A percentile compares a stretch with the other conserved stretches of the same genome.
These are phyloP conservation scores for Caerostris extrusa DNA, from an alignment of 1,140 invertebrate genomes.

Conservation along the genomic window DNA sequence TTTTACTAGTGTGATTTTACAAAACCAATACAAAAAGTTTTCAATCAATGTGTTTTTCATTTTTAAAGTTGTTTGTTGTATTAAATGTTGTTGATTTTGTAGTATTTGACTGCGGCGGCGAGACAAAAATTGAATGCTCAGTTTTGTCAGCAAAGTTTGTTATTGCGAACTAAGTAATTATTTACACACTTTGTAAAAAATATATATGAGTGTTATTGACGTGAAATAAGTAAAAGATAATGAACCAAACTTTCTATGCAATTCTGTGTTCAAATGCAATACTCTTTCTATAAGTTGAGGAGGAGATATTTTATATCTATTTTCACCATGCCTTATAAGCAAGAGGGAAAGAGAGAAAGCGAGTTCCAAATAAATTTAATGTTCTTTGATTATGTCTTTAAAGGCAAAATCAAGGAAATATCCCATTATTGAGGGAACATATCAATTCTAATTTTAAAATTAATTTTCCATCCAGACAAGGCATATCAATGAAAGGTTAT, in stretches of 20 bases:
- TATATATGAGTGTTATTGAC: slow-evolving; percentile 77
- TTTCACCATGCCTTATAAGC: background rate
- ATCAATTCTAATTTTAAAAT: slow-evolving; percentile 68
- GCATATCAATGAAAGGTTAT: slow-evolving; percentile 68
- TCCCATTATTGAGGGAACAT: slow-evolving; percentile 55
- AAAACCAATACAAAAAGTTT: slow-evolving; percentile 68
- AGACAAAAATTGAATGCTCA: slow-evolving; percentile 76
- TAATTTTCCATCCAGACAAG: slow-evolving; percentile 75
- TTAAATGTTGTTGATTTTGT: slow-evolving; percentile 76
- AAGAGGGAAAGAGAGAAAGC: too few species aligned
- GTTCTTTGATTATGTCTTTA: background rate
- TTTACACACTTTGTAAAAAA: slow-evolving; percentile 74
- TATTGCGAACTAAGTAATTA: slow-evolving; percentile 69
- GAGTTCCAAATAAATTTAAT: background rate
- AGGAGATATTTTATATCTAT: slow-evolving; percentile 68
- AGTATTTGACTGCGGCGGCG: slow-evolving; percentile 73
- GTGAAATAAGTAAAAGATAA: slow-evolving; percentile 45
- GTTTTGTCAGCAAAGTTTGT: slow-evolving; percentile 74
- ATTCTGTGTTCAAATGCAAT: slow-evolving; percentile 56
- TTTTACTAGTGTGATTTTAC: slow-evolving; percentile 73
- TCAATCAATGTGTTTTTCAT: slow-evolving; percentile 62
- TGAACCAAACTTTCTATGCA: slow-evolving; percentile 72
- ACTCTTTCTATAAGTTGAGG: slow-evolving; percentile 66
- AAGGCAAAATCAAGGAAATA: slow-evolving; percentile 19
- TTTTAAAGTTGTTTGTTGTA: slow-evolving; percentile 75